Evolutionary conservation across 2,888 invertebrate species (phyloP), one percentile per base, ranked within the genome.

Genomic region (Dicyrtomina minuta): DNA sequence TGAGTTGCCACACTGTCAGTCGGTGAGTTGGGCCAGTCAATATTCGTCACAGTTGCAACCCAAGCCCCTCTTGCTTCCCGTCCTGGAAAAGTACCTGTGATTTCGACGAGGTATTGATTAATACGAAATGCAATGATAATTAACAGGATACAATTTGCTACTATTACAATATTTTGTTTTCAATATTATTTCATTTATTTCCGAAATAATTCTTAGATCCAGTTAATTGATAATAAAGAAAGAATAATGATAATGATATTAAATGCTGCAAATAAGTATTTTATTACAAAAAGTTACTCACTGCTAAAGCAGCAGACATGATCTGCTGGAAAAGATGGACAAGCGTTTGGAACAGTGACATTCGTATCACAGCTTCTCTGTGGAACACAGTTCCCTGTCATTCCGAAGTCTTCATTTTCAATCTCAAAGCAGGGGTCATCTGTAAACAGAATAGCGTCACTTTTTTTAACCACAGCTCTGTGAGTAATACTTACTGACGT

Each of bases 1-100:
- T 76, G 75, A n/a, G n/a, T 44, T 1, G 66, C 56, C 12, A 71
- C 72, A 27, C 62, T 73, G 22, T 71, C 60, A 20, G 55, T 24
- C 0, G 70, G 70, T 12, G 72, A 72, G 12, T 41, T 60, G 8
- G 76, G 76, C 73, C 72, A 76, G 66, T 76, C 76, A 10, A 76
- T 76, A 41, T 75, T 75, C 8, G 51, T 43, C 13, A 76, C 76
- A 4, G 76, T 75, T 2, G 76, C 76, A 15, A 76, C 56, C 73
- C 74, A 76, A 15, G 70, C 73, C 15, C 74, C 76, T 24, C 76
- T 66, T 26, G 62, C 61, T 62, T 76, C 76, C 20, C 72, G 43
- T 1, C 72, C 72, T 41, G 76, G 76, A 46, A 73, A 72, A n/a
- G 61, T 26, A n/a, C 68, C 75, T 75, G 55, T 41, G n/a, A n/a